Evolutionary conservation across 1,140 invertebrate genomes (phyloP).

Genomic region (Phocides pigmalion): DNA sequence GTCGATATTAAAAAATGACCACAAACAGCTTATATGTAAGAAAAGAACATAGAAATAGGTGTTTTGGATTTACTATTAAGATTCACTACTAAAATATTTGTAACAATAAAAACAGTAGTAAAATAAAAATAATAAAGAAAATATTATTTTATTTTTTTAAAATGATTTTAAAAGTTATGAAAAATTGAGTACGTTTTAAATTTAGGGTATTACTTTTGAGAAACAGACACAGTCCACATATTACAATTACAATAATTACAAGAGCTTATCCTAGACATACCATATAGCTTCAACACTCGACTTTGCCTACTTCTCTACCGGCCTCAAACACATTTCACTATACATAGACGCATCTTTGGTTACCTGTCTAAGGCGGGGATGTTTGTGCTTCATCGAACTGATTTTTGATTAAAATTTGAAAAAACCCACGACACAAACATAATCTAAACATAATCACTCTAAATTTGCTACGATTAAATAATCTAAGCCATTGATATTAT

Average conservation of each 20-base stretch:
- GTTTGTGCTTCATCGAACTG: conserved; percentile 36
- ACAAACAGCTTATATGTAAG: neutral
- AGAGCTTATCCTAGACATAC: conserved; percentile 19
- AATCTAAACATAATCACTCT: no score
- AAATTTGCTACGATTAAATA: no score
- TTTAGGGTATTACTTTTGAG: no score
- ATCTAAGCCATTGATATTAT: no score
- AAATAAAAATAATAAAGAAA: neutral
- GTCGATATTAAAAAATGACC: neutral
- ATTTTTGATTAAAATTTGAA: neutral
- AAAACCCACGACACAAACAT: neutral
- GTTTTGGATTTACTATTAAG: no score
- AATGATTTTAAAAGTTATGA: no score
- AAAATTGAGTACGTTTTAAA: no score
- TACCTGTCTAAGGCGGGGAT: conserved; percentile 40
- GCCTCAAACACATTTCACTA: conserved; percentile 35
- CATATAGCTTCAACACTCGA: conserved; percentile 38
- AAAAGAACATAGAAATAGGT: neutral
- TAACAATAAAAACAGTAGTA: no score
- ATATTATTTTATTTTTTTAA: neutral
- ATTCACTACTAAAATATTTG: no score
- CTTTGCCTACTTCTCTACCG: conserved; percentile 26
- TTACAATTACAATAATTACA: conserved; percentile 24
- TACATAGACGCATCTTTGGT: conserved; percentile 50
- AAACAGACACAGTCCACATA: conserved; percentile 16